Base-by-base conservation (phyloP, 2,888 invertebrate species). In the Eristalinus sepulchralis region DNA sequence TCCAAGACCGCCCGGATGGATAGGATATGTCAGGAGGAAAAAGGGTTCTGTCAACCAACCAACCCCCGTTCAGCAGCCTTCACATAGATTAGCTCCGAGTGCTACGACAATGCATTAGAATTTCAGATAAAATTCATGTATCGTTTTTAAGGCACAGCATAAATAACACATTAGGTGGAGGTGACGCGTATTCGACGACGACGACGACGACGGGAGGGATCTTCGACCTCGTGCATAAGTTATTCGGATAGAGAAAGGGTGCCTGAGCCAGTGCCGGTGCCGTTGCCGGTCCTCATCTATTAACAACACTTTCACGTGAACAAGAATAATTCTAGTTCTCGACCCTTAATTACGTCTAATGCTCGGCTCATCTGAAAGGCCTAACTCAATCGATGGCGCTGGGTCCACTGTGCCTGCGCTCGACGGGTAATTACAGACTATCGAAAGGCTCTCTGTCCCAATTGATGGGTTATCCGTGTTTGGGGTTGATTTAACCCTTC, bases 41-140 rank as follows among this genome's bases (percentile, higher is more conserved):
- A 86, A 59, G 86, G 83, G 83, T 83, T 73, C 27, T 70, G 75
- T 79, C 64, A 73, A 71, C 39, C 59, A 76, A 24, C n/a, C 24
- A 11, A 57, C 57, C 57, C 22, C 57, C 57, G 11, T 24, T 20
- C 68, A 27, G 22, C 34, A 53, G 34, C 47, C 55, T 67, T 17
- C 47, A 24, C 13, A 72, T 81, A 85, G 85, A 85, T 85, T 81
- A 85, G 85, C 77, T 66, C 17, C 36, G 27, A 63, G 55, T 82
- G 86, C 82, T 66, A 66, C 78, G 86, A 73, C 86, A 78, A 70
- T 86, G 75, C 86, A 82, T 86, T 86, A 86, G 82, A 86, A 60
- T 86, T 86, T 86, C 78, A 86, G 86, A 86, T 86, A 86, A 82
- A 86, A 71, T 63, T 83, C 63, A 75, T 75, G 86, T 83, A 86